phyloP scores from a whole-genome alignment of 2,113 vertebrate genomes.

The Petrocephalus zakoni region DNA sequence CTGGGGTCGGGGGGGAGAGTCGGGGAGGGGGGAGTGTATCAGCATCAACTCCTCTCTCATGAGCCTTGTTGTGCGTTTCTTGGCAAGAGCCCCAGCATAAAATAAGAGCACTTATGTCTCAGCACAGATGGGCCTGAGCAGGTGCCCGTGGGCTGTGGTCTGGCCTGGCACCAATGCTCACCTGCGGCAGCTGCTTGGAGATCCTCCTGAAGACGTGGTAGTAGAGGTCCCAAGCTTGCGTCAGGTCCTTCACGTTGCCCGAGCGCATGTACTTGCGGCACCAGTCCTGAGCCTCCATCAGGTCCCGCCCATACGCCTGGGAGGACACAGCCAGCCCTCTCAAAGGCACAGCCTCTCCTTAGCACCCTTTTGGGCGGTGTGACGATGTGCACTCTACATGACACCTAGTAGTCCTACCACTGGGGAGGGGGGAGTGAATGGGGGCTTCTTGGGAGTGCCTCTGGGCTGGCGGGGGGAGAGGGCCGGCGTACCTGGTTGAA shows the following conservation, averaged over 20 bases:
- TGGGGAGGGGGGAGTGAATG: not conserved
- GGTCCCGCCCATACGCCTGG: constrained; percentile 91
- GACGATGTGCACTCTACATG: not conserved
- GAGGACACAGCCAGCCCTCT: not conserved
- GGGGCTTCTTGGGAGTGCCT: not conserved
- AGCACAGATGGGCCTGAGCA: not conserved
- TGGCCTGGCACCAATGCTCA: constrained; percentile 36
- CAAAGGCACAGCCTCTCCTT: not conserved
- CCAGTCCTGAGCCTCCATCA: constrained; percentile 99
- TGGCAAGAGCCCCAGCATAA: not conserved
- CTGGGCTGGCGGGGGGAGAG: not conserved
- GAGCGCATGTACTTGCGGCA: constrained; percentile 98
- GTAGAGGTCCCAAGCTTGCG: constrained; percentile 97
- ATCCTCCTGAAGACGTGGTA: constrained; percentile 96
- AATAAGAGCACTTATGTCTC: not conserved
- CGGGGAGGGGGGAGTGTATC: not conserved
- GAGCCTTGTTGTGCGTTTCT: not conserved
- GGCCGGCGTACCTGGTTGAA: constrained; percentile 83
- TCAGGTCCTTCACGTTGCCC: constrained; percentile 95
- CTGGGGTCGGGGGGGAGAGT: constrained; percentile 49
- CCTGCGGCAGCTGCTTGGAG: constrained; percentile 97
- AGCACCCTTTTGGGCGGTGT: not conserved
- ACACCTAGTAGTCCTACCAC: not conserved
- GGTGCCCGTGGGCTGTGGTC: no score
- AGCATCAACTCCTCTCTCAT: not conserved